Evolutionary conservation across 2,888 invertebrate species (phyloP).

Genomic region (Petrolisthes cinctipes): DNA sequence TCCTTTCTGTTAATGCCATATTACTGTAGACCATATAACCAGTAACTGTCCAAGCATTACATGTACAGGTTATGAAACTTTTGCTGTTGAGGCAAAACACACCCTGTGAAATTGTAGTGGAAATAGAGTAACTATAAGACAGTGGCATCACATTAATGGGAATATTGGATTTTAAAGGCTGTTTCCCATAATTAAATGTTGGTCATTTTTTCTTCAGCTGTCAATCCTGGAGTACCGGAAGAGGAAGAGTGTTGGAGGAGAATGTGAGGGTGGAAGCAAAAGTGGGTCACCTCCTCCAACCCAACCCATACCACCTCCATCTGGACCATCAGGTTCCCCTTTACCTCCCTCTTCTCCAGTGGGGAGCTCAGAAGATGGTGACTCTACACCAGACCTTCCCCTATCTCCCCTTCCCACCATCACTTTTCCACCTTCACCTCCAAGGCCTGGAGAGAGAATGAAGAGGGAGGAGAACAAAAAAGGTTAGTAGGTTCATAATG

Average conservation of each 20-base stretch:
- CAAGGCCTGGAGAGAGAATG: slow-evolving; percentile 21
- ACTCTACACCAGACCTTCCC: slow-evolving; percentile 50
- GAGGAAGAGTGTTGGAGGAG: slow-evolving; percentile 59
- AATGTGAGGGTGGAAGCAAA: slow-evolving; percentile 41
- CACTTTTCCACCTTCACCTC: slow-evolving; percentile 30
- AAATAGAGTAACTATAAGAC: too few species aligned
- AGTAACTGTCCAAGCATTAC: too few species aligned
- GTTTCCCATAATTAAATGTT: background rate
- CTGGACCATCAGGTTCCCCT: slow-evolving; percentile 23
- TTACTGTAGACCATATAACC: too few species aligned
- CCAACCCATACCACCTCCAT: background rate
- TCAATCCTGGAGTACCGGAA: slow-evolving; percentile 65
- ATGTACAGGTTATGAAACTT: too few species aligned
- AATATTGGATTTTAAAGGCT: background rate
- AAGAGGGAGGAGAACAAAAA: slow-evolving; percentile 39
- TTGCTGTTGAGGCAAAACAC: too few species aligned
- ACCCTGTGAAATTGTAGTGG: too few species aligned
- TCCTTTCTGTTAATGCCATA: too few species aligned
- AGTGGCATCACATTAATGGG: too few species aligned
- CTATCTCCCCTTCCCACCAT: slow-evolving; percentile 52
- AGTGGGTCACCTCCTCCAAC: slow-evolving; percentile 26
- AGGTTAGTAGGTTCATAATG: slow-evolving; percentile 15
- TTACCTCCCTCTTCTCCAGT: slow-evolving; percentile 25
- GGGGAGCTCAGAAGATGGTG: slow-evolving; percentile 18
- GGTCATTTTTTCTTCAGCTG: slow-evolving; percentile 37